These are phyloP conservation scores for Limosa lapponica DNA, from an alignment of 2,797 vertebrate genomes.

Conservation along the genomic window DNA sequence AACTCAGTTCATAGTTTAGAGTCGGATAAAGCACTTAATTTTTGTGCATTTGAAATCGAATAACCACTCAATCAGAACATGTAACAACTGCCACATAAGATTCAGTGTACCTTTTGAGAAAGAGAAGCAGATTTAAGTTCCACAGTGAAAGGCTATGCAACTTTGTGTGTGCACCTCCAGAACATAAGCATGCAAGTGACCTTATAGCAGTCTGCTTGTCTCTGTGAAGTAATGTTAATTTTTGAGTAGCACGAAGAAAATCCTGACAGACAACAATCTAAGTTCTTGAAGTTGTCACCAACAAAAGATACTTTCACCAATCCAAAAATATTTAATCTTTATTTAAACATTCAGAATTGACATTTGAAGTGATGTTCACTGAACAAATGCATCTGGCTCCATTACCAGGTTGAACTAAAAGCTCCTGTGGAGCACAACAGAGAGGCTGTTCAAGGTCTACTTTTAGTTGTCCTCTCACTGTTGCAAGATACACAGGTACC, in stretches of 20 bases:
- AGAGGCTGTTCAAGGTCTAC: not conserved
- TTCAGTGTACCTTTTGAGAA: not conserved
- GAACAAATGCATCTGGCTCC: not conserved
- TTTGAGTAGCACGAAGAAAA: not conserved
- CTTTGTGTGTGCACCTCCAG: not conserved
- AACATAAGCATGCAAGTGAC: not conserved
- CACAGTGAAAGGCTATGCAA: not conserved
- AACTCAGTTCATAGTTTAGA: not conserved
- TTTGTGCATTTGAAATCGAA: not conserved
- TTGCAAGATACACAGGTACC: not conserved
- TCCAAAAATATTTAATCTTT: not conserved
- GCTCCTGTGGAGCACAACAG: not conserved
- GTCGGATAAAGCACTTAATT: not conserved
- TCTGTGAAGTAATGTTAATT: not conserved
- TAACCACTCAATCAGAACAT: not conserved
- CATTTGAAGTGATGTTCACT: not conserved
- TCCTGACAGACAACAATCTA: not conserved
- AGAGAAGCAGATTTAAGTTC: not conserved
- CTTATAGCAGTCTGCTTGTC: not conserved
- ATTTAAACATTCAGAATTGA: not conserved
- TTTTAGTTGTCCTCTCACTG: not conserved
- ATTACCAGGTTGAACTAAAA: not conserved
- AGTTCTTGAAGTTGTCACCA: not conserved
- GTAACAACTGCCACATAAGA: not conserved
- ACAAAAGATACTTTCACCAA: not conserved